Evolutionary conservation across 2,113 vertebrate genomes (phyloP).

Genomic region (Sylvilagus bachmani): DNA sequence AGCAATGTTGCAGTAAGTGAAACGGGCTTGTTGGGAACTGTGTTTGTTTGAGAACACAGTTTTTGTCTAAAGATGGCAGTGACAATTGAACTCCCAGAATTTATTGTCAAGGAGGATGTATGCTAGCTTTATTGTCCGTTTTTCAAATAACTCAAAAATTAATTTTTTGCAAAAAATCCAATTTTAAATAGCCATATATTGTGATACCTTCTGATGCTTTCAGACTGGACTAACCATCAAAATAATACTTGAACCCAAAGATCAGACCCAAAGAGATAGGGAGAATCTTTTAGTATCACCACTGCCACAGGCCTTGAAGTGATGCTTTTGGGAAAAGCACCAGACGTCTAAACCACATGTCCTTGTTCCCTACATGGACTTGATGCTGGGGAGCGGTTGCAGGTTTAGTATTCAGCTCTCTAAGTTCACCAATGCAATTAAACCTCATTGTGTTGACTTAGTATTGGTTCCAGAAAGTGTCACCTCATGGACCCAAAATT

Average conservation of each 20-base stretch:
- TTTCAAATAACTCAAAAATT: conserved; percentile 7
- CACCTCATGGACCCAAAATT: not conserved
- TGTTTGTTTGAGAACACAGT: not conserved
- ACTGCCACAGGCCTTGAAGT: not conserved
- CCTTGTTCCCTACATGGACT: not conserved
- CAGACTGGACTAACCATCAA: not conserved
- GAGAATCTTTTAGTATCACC: not conserved
- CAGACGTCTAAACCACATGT: not conserved
- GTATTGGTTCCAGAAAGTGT: not conserved
- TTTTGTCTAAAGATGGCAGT: no score
- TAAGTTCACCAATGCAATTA: not conserved
- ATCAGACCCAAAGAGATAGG: not conserved
- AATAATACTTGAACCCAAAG: not conserved
- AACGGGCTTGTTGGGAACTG: no score
- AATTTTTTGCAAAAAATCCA: not conserved
- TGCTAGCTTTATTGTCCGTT: not conserved
- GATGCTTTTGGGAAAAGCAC: not conserved
- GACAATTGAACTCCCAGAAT: not conserved
- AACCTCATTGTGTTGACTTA: not conserved
- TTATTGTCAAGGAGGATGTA: not conserved
- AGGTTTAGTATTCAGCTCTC: not conserved
- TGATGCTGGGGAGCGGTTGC: not conserved
- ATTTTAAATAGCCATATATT: not conserved
- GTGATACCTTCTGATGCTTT: not conserved
- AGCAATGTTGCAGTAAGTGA: not conserved